Evolutionary conservation across 2,888 invertebrate genomes (phyloP), one percentile per base, ranked within the genome.

Genomic region (Athalia rosae): DNA sequence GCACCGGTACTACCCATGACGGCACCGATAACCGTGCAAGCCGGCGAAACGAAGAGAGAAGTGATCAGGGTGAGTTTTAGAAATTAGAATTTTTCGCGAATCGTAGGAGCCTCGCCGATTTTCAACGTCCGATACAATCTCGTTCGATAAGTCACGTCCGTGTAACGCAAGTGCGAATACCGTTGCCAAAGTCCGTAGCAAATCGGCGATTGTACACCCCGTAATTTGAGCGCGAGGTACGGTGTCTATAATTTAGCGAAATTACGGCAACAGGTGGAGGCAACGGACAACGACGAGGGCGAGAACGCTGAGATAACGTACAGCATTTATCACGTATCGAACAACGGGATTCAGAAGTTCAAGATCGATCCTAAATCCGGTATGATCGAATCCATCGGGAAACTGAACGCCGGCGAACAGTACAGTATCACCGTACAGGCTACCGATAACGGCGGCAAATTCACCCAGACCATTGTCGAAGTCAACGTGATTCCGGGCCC

Each of bases 261-360:
- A 74, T 56, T 64, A 47, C 47, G 28, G 61, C 59, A 74, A 13
- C 87, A 94, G 94, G 93, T 95, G 79, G 93, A 94, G 85, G 97
- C 97, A 0, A 93, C 94, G 8, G 97, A 97, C 89, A 95, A 95
- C 85, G 97, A 97, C 89, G 94, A 94, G 87, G 97, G 95, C 79
- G 94, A 95, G 86, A 97, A 97, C 90, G 96, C 97, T 28, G 93
- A 93, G 76, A 92, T 97, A 79, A 93, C 93, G 58, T 98, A 96
- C 91, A 95, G 95, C 83, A 96, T 98, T 81, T 95, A 96, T 88
- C 97, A 97, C 91, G 96, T 97, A 7, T 97, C 97, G 79, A 97
- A 97, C 90, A 97, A 97, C 89, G 97, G 97, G 1, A 92, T 94
- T 79, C 95, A 95, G 84, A 97, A 96, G 90, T 97, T 98, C 89